phyloP scores from a whole-genome alignment of 2,888 invertebrate genomes.

The Melikaiella ostensackeni region DNA sequence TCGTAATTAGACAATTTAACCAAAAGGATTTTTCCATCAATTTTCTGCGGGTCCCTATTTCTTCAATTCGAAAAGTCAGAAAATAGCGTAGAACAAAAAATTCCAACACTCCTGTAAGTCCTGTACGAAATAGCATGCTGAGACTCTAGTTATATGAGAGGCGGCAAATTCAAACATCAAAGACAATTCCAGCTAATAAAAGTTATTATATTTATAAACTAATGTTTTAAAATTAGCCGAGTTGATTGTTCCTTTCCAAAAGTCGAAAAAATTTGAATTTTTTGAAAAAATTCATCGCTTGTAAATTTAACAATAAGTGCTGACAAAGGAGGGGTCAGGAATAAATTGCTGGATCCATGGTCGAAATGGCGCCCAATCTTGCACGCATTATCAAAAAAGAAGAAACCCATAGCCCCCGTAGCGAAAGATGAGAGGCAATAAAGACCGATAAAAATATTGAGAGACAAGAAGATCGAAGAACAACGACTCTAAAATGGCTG shows the following conservation, averaged over 20 bases:
- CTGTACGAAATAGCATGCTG: too few species aligned
- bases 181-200: not conserved
- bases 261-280: not conserved
- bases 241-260: not conserved
- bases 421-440: not conserved
- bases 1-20: too few species aligned
- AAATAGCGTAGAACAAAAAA: not conserved
- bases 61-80: not conserved
- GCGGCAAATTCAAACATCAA: not conserved
- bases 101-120: not conserved
- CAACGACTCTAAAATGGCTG: not conserved
- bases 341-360: not conserved
- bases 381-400: slow-evolving; percentile 36
- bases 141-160: too few species aligned
- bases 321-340: not conserved
- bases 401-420: slow-evolving; percentile 9
- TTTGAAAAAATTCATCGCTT: not conserved
- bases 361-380: not conserved
- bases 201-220: not conserved
- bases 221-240: not conserved
- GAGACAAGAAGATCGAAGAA: slow-evolving; percentile 41
- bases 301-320: not conserved
- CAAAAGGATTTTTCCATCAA: too few species aligned
- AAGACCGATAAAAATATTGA: not conserved
- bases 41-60: too few species aligned